Conservation (phyloP, 2,888 invertebrate genomes). For the Diloba caeruleocephala region DNA sequence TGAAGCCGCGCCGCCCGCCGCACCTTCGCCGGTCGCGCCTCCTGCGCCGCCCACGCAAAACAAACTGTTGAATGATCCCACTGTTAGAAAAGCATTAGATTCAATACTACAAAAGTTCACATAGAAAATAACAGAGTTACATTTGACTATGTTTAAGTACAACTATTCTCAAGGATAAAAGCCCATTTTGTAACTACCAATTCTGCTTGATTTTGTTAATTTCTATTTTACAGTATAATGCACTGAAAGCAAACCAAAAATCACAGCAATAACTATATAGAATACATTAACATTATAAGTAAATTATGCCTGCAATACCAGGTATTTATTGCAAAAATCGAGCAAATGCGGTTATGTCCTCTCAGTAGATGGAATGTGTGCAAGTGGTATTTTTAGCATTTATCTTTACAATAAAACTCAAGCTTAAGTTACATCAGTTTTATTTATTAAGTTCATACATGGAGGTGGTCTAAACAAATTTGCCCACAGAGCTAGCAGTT, state of each 20-base stretch:
- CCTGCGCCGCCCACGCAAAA: constrained; percentile 71
- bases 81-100: constrained; percentile 94
- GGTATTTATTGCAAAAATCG: constrained; percentile 5
- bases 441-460: constrained; percentile 85
- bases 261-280: background rate
- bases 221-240: too few relatives aligned
- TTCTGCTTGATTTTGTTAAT: too few relatives aligned
- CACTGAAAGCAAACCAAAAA: background rate
- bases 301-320: background rate
- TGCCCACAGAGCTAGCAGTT: constrained; percentile 75
- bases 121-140: constrained; percentile 37
- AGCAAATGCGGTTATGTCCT: constrained; percentile 7
- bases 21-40: constrained; percentile 53
- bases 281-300: background rate
- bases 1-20: constrained; percentile 56
- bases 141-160: constrained; percentile 14
- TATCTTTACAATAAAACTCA: constrained; percentile 61
- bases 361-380: constrained; percentile 8
- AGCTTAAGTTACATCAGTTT: constrained; percentile 74
- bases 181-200: background rate
- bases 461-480: constrained; percentile 77
- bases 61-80: constrained; percentile 93
- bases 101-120: constrained; percentile 88
- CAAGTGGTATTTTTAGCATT: constrained; percentile 18
- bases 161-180: constrained; percentile 9